Conservation (phyloP, 1,140 invertebrate genomes). For the Delia radicum region DNA sequence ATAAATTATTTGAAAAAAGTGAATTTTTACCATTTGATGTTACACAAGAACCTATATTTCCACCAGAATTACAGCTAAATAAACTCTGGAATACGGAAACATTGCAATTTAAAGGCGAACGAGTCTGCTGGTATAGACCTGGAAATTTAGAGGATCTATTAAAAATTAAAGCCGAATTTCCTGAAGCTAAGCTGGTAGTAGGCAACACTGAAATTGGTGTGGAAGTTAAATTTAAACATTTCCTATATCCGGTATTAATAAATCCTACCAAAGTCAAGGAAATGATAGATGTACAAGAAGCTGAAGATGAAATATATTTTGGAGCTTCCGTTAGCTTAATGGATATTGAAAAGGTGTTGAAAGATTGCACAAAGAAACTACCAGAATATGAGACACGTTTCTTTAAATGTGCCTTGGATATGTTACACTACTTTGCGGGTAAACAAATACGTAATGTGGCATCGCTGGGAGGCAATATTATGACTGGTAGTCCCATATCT, state of each 20-base stretch:
- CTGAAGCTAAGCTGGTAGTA: constrained; percentile 82
- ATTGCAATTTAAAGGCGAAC: constrained; percentile 68
- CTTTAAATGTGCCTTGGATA: constrained; percentile 74
- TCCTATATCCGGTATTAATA: constrained; percentile 78
- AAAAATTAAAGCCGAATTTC: constrained; percentile 70
- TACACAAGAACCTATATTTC: constrained; percentile 91
- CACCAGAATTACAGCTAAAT: constrained; percentile 80
- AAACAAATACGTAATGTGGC: constrained; percentile 86
- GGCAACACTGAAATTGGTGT: constrained; percentile 95
- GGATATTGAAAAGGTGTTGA: constrained; percentile 68
- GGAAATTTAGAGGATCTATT: constrained; percentile 69
- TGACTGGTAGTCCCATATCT: constrained; percentile 94
- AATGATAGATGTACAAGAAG: constrained; percentile 63
- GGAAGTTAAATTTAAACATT: constrained; percentile 88
- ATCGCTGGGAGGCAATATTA: constrained; percentile 88
- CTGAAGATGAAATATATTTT: constrained; percentile 65
- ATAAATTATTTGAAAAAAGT: constrained; percentile 64
- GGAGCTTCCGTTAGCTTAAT: constrained; percentile 80
- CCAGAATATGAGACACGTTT: constrained; percentile 68
- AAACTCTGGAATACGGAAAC: constrained; percentile 64
- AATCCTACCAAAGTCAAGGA: constrained; percentile 73
- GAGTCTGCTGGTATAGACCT: constrained; percentile 81
- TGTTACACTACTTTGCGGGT: constrained; percentile 93
- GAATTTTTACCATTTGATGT: constrained; percentile 78
- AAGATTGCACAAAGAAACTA: constrained; percentile 60